phyloP scores from a whole-genome alignment of 2,113 vertebrate species.

The Stomatorhinus ivindoensis region DNA sequence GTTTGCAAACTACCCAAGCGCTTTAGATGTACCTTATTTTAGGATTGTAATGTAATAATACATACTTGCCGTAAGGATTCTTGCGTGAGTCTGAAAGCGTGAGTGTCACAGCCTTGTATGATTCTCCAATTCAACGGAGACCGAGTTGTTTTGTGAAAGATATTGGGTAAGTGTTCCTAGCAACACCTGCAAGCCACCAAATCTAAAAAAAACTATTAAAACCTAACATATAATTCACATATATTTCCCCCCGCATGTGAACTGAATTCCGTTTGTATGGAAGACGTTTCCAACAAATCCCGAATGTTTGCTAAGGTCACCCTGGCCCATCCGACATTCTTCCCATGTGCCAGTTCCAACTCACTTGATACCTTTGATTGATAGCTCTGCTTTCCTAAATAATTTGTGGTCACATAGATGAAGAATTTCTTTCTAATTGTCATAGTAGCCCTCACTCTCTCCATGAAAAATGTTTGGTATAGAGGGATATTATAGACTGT shows the following conservation, averaged over 20 bases:
- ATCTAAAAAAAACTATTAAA: background rate
- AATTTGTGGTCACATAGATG: background rate
- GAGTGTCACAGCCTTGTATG: background rate
- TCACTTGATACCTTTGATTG: background rate
- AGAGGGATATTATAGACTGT: background rate
- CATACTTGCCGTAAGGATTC: too few relatives aligned
- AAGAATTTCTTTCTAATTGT: background rate
- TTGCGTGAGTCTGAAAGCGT: too few relatives aligned
- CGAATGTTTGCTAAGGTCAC: background rate
- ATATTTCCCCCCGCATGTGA: background rate
- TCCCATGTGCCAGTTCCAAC: background rate
- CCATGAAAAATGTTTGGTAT: background rate
- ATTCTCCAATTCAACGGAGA: background rate
- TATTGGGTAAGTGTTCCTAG: background rate
- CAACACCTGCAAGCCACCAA: background rate
- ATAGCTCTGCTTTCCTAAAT: background rate
- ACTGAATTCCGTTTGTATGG: background rate
- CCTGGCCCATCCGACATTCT: background rate
- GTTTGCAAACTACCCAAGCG: too few relatives aligned
- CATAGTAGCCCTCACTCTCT: background rate
- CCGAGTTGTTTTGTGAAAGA: background rate
- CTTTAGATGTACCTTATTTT: too few relatives aligned
- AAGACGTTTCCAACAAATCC: background rate
- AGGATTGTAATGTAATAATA: too few relatives aligned
- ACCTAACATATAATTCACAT: background rate